phyloP scores from a whole-genome alignment of 2,113 vertebrate genomes.

The Mugil cephalus region DNA sequence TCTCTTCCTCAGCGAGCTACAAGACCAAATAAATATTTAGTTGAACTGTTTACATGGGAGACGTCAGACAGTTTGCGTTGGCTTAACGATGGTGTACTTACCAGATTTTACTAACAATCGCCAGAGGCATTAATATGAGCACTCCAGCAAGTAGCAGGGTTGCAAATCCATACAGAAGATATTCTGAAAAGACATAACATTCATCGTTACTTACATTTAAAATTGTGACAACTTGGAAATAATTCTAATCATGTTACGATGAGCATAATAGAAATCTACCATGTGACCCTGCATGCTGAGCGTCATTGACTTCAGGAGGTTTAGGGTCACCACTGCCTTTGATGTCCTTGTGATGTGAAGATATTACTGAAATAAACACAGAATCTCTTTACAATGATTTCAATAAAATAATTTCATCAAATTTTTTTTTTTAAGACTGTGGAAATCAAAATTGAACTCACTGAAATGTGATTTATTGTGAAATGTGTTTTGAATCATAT shows the following conservation, averaged over 20 bases:
- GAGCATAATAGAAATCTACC: constrained; percentile 49
- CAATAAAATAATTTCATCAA: too few relatives aligned
- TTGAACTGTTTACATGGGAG: background rate
- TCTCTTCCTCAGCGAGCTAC: constrained; percentile 82
- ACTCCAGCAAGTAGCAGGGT: constrained; percentile 81
- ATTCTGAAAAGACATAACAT: constrained; percentile 81
- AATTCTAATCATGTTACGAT: background rate
- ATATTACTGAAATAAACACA: constrained; percentile 45
- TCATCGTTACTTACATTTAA: background rate
- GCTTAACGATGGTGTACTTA: constrained; percentile 64
- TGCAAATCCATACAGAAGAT: constrained; percentile 79
- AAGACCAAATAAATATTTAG: constrained; percentile 19
- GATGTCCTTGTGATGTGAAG: background rate
- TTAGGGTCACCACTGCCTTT: constrained; percentile 21
- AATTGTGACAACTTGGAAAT: background rate
- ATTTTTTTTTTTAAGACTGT: too few relatives aligned
- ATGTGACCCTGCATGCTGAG: constrained; percentile 33
- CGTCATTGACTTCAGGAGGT: constrained; percentile 12
- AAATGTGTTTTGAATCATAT: constrained; percentile 84
- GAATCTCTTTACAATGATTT: background rate
- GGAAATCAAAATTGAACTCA: constrained; percentile 69
- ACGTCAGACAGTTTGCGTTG: background rate
- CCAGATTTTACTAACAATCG: constrained; percentile 86
- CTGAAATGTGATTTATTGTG: constrained; percentile 88
- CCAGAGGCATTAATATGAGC: constrained; percentile 80